A percentile compares a stretch with the other conserved stretches of the same genome.
phyloP scores from a whole-genome alignment of 2,888 invertebrate species.

The Eurytoma adleriae region DNA sequence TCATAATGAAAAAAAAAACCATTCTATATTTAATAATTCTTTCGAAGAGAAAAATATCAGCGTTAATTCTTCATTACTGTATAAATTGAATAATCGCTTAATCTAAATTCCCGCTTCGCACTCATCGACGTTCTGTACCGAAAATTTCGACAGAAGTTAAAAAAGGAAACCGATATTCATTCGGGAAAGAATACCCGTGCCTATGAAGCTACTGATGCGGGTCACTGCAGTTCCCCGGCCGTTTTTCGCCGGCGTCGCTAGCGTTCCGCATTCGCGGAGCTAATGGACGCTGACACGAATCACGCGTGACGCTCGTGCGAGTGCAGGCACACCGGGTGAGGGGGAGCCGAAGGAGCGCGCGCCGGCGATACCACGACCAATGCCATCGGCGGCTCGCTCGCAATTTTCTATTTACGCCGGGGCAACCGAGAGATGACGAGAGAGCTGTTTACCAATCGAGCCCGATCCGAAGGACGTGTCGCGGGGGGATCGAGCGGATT shows the following conservation, averaged over 20 bases:
- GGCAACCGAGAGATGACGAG: constrained; percentile 4
- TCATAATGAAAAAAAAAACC: too few species aligned
- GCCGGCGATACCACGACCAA: constrained; percentile 58
- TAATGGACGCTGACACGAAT: constrained; percentile 67
- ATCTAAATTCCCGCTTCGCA: too few species aligned
- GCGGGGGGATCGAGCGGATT: too few species aligned
- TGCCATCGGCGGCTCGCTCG: constrained; percentile 53
- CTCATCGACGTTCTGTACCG: too few species aligned
- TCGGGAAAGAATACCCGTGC: too few species aligned
- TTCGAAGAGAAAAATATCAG: too few species aligned
- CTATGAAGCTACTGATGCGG: too few species aligned
- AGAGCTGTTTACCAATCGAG: constrained; percentile 19
- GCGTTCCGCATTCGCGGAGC: constrained; percentile 62
- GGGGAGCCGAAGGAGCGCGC: constrained; percentile 54
- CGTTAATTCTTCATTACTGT: too few species aligned
- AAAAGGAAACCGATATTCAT: too few species aligned
- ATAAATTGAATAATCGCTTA: too few species aligned
- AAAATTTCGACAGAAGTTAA: too few species aligned
- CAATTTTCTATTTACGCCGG: constrained; percentile 44
- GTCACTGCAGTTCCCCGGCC: neutral
- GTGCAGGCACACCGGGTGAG: constrained; percentile 22
- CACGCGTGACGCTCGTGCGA: constrained; percentile 62
- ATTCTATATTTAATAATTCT: too few species aligned
- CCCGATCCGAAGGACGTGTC: neutral
- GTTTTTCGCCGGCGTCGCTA: constrained; percentile 25